These are phyloP conservation scores for Zaprionus capensis DNA, from an alignment of 1,140 invertebrate species.

Conservation along the genomic window DNA sequence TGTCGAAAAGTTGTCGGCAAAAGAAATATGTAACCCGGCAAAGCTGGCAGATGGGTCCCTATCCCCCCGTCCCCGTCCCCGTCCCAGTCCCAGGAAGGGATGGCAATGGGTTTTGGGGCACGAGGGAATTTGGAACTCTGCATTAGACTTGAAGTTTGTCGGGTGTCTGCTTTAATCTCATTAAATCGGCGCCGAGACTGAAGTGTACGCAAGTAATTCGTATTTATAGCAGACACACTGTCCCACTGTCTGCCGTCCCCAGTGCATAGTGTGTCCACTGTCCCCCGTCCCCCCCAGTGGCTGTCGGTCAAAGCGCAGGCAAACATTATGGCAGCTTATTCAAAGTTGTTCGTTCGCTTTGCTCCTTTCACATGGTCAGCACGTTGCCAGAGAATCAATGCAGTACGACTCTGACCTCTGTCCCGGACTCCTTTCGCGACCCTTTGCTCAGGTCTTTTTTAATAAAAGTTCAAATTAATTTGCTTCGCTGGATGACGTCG, in stretches of 20 bases:
- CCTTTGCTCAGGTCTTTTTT: conserved; percentile 8
- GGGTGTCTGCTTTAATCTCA: conserved; percentile 54
- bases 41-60: background rate
- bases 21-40: background rate
- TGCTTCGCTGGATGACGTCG: conserved; percentile 52
- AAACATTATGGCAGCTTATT: conserved; percentile 37
- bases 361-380: conserved; percentile 2
- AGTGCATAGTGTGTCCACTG: background rate
- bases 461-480: conserved; percentile 50
- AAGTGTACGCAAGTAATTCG: conserved; percentile 64
- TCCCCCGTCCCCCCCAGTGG: background rate
- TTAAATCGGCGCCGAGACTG: conserved; percentile 57
- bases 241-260: background rate
- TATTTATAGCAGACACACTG: conserved; percentile 53
- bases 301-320: conserved; percentile 24
- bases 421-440: background rate
- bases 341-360: background rate
- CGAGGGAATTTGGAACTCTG: background rate
- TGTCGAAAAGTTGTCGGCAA: conserved; percentile 37
- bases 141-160: conserved; percentile 3
- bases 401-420: background rate
- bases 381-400: conserved; percentile 1
- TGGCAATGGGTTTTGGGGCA: background rate
- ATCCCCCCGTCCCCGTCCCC: background rate
- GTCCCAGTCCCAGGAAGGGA: background rate